Evolutionary conservation across 92 coral and sea anemone genomes (phyloP), one percentile per base, ranked within the genome.

Genomic region (Siderastrea siderea): DNA sequence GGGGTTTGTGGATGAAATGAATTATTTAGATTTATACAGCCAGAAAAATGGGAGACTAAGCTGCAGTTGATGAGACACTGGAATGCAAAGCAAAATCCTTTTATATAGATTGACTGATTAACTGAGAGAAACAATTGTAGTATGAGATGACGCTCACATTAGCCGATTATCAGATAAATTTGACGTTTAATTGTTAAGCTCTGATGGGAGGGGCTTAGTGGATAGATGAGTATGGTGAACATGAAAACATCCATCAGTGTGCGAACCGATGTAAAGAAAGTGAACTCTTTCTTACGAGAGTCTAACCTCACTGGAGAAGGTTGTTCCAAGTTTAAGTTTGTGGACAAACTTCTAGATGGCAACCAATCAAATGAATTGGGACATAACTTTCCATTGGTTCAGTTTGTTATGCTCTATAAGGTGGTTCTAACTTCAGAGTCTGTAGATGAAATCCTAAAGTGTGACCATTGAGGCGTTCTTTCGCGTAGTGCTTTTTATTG

Each of bases 171-270:
- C 26, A 43, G 10, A 10, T 19, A 1, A 65, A 65, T 17, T 4
- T 65, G 17, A 65, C 1, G 47, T 65, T 53, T 10, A 53, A 10
- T 53, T 2, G 2, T 38, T 65, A 65, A 65, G 70, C 26, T 2
- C 70, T 63, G 68, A 7, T 61, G 70, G 46, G 46, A 65, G 70
- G 70, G 47, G 70, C 70, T 61, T 7, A 65, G n/a, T 65, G 26
- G 2, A 1, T 53, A 53, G 10, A 53, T 1, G 7, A 53, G 57
- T 53, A 65, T 4, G 49, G 65, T 74, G 78, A 50, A 61, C 13
- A 74, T 9, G 44, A 8, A 11, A 54, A 44, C 66, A 44, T 14
- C 1, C 43, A 19, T 13, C 65, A 75, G 45, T 65, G 47, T 65
- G 1, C 26, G 19, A 55, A 14, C 80, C 10, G 77, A 51, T 73